Percentiles rank a stretch among this genome's conserved stretches.
Conservation (phyloP, 64 coral and sea anemone species). For the Porites lutea region DNA sequence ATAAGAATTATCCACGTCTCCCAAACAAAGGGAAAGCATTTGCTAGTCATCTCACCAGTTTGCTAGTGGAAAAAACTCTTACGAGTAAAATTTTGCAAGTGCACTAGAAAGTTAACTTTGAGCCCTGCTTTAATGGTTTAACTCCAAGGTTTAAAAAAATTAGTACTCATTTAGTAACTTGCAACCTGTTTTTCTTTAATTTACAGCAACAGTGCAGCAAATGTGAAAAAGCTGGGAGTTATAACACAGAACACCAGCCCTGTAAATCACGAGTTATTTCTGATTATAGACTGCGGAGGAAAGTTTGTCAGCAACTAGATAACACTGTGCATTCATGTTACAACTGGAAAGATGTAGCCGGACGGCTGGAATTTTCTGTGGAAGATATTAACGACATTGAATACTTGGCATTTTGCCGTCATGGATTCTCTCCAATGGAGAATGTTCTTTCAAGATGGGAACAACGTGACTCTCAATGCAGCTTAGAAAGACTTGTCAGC, state of each 20-base stretch:
- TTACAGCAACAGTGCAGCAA: neutral
- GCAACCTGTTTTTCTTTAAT: neutral
- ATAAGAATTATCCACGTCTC: too few species aligned
- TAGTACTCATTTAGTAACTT: too few species aligned
- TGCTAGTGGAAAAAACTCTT: too few species aligned
- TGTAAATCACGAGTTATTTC: neutral
- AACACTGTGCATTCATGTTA: neutral
- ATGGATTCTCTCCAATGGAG: conserved; percentile 71
- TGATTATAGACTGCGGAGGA: conserved; percentile 16
- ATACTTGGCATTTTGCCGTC: conserved; percentile 1
- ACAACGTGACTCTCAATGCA: conserved; percentile 47
- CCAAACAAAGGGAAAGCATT: too few species aligned
- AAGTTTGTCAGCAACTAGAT: conserved; percentile 49
- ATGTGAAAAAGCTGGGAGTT: neutral
- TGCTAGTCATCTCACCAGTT: too few species aligned
- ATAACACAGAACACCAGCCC: neutral
- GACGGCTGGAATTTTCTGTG: conserved; percentile 23
- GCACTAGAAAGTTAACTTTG: too few species aligned
- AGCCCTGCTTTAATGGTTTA: too few species aligned
- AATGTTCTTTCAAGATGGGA: conserved; percentile 47
- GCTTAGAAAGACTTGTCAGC: conserved; percentile 30
- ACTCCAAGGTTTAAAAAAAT: too few species aligned
- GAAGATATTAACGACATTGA: conserved; percentile 52
- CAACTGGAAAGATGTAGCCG: conserved; percentile 71
- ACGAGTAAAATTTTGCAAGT: too few species aligned